Evolutionary conservation across 2,888 invertebrate species (phyloP), one percentile per base, ranked within the genome.

Genomic region (Epinotia bilunana): DNA sequence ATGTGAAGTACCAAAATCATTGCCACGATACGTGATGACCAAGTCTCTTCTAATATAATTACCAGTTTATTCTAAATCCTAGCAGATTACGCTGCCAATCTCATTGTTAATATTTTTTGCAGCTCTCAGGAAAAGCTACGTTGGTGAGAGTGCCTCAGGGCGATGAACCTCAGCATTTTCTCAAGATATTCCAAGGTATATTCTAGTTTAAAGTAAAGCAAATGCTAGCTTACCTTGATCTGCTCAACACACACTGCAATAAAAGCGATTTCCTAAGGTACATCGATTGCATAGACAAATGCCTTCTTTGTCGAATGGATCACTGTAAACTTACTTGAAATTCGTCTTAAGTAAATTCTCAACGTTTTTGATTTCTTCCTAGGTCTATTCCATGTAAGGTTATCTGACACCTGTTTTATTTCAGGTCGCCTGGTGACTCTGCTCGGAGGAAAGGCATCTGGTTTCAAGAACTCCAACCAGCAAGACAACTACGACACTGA

Each of bases 101-200:
- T 39, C 39, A 39, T 39, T 39, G 39, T 39, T 9, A 39, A 39
- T 39, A 39, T 91, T 96, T 76, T 86, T 95, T 96, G 95, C 82
- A 95, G 95, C 73, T 96, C 96, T 96, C 95, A 95, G 88, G 94
- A 91, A 80, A 81, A 46, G 95, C 95, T 9, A 89, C 95, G 20
- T 94, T 95, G 81, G 94, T 96, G 23, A 90, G 95, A 73, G 95
- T 95, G 4, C 89, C 91, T 0, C 96, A 96, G 83, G 95, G 95
- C 11, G 87, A 95, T 78, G 96, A 96, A 80, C 95, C 96, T 0
- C 92, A 95, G 55, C 96, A 96, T 84, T 96, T 96, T 88, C 87
- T 96, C 53, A 94, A 95, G 80, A 94, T 96, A 55, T 96, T 96
- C 88, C 95, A 95, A 87, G 95, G 95, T 81, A 83, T 33, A 20